These are phyloP conservation scores for Oreotrochilus melanogaster DNA, from an alignment of 2,113 vertebrate species.

Conservation along the genomic window DNA sequence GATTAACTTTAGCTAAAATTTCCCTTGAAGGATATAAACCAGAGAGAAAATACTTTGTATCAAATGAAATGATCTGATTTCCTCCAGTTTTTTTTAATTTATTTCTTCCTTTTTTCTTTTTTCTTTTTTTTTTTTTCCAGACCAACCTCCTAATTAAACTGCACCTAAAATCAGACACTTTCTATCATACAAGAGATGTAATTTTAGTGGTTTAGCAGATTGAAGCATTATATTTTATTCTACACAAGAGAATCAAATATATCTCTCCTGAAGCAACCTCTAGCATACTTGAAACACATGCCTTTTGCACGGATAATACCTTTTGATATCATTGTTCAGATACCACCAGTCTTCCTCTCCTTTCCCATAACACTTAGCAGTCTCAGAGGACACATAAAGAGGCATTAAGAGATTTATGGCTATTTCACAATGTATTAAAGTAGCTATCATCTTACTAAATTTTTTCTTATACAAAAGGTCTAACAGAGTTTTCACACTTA, in stretches of 20 bases:
- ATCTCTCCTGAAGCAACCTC: background rate
- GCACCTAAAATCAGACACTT: background rate
- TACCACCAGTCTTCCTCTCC: background rate
- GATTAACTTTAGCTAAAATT: background rate
- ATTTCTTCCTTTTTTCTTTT: too few species aligned
- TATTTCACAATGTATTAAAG: background rate
- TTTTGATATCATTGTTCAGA: background rate
- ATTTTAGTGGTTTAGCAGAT: background rate
- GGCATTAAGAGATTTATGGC: background rate
- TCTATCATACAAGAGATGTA: background rate
- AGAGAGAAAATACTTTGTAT: background rate
- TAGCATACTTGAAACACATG: background rate
- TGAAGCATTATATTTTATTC: background rate
- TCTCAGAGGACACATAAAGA: background rate
- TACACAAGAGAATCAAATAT: background rate
- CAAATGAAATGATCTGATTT: background rate
- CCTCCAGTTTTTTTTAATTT: background rate
- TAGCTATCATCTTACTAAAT: background rate
- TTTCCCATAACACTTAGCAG: background rate
- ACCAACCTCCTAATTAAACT: background rate
- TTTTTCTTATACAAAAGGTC: background rate
- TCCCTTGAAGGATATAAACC: background rate
- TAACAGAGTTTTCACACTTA: background rate
- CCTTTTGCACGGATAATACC: background rate
- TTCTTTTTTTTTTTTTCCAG: fast-evolving